phyloP scores from a whole-genome alignment of 2,797 vertebrate species.

The Garrulus glandarius region DNA sequence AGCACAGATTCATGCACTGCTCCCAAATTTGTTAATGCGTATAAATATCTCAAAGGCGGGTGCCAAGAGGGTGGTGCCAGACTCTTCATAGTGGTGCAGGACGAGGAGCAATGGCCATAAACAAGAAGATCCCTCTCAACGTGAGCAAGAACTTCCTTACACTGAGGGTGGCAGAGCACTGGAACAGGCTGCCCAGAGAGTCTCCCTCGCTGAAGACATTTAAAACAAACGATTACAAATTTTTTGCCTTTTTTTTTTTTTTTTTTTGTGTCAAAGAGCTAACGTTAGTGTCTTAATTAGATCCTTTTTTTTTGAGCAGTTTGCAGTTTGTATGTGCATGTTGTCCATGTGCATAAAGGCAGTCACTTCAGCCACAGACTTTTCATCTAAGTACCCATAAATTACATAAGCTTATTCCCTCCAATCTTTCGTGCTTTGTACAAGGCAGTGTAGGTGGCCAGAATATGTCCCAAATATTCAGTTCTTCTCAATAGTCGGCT shows the following conservation, averaged over 20 bases:
- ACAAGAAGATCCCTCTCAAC: not conserved
- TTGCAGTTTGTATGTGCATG: not conserved
- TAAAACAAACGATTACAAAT: not conserved
- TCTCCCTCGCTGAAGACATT: not conserved
- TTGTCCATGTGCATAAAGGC: not conserved
- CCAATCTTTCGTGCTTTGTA: fast-evolving
- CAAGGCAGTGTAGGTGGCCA: not conserved
- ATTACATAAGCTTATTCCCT: not conserved
- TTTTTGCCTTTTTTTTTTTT: not conserved
- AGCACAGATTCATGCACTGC: fast-evolving
- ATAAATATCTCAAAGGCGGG: fast-evolving
- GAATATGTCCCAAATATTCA: not conserved
- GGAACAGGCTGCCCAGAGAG: not conserved
- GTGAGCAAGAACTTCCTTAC: too few relatives aligned
- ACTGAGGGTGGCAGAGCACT: not conserved
- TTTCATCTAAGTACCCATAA: not conserved
- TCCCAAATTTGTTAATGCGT: fast-evolving
- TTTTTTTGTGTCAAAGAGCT: not conserved
- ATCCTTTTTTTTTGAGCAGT: not conserved
- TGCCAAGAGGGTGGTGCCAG: not conserved
- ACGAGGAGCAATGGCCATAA: not conserved
- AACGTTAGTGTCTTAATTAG: not conserved
- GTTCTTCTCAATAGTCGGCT: not conserved
- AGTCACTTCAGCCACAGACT: not conserved
- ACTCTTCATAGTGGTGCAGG: not conserved